A percentile compares a stretch with the other conserved stretches of the same genome.
Conservation (phyloP, 2,888 invertebrate species). For the Spodoptera picta region DNA sequence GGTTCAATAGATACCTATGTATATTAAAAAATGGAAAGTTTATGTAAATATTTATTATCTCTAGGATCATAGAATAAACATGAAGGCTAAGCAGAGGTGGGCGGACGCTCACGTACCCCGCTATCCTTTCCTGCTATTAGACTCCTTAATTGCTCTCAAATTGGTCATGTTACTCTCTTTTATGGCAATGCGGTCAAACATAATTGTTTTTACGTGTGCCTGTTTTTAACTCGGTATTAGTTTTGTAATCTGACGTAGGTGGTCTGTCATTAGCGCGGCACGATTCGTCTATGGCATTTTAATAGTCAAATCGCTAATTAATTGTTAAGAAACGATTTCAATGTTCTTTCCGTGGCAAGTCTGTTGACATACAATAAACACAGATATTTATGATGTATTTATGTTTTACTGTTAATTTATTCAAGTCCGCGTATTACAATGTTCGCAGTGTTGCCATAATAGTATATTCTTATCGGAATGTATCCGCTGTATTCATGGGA, state of each 20-base stretch:
- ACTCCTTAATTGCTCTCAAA: conserved; percentile 84
- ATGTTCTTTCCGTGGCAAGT: conserved; percentile 54
- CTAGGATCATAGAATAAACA: conserved; percentile 66
- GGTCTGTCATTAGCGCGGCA: conserved; percentile 78
- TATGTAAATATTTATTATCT: conserved; percentile 55
- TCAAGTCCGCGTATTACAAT: conserved; percentile 39
- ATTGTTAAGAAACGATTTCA: conserved; percentile 59
- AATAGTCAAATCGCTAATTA: conserved; percentile 72
- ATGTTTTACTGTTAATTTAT: conserved; percentile 55
- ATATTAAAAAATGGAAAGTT: conserved; percentile 47
- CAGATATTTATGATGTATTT: conserved; percentile 41
- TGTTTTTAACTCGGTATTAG: conserved; percentile 76
- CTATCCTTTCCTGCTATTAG: conserved; percentile 85
- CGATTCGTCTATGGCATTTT: conserved; percentile 75
- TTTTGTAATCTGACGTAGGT: conserved; percentile 78
- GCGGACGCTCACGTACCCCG: conserved; percentile 68
- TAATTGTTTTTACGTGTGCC: conserved; percentile 87
- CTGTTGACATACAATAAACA: conserved; percentile 58
- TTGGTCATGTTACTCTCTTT: conserved; percentile 85
- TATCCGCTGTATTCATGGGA: conserved; percentile 30
- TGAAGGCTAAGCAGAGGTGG: conserved; percentile 56
- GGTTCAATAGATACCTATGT: conserved; percentile 25
- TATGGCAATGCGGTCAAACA: conserved; percentile 87
- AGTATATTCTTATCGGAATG: conserved; percentile 39
- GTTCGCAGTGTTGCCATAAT: conserved; percentile 29